Base-by-base conservation (phyloP, 2,113 vertebrate genomes). In the Cavia porcellus region DNA sequence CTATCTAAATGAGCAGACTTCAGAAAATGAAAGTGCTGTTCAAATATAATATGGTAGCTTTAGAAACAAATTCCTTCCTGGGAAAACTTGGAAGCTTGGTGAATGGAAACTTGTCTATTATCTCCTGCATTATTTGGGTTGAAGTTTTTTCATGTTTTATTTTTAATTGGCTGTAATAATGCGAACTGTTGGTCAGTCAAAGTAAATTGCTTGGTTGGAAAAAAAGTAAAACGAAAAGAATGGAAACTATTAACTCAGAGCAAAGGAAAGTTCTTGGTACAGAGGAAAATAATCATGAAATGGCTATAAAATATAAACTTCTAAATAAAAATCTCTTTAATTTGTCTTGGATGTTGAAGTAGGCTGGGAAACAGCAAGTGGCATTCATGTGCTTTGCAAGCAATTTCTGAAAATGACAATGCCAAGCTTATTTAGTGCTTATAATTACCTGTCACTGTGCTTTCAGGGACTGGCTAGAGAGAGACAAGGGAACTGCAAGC, bases 371-470 rank as follows among this genome's bases (percentile, higher is more conserved):
- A 35, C 11, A 96, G 55, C 92, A 96, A 97, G 55, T 89, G 80
- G 87, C 92, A 28, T 96, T 94, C 59, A 0, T 92, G 87, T 95
- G 95, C 93, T 96, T 97, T 96, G 94, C 94, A 94, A 98, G 95
- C 90, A 91, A 95, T 97, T 98, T 93, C 90, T 95, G 90, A 97
- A 97, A 97, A 97, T 70, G 94, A 96, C 96, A 94, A 95, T 96
- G 47, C 93, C 93, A 50, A 96, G 77, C 74, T 32, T 96, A 66
- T 94, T 98, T 98, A 95, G 77, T 96, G 89, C 72, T 95, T 88
- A 92, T 98, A 98, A 98, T 98, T 96, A 97, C 95, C 98, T 98
- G 98, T 98, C 98, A 98, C 93, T 38, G 14, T 0, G 0, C 90
- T 97, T 89, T 93, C 96, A 83, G 94, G 97, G 82, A 97, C 64